These are phyloP conservation scores for Rhingia campestris DNA, from an alignment of 2,888 invertebrate genomes.

Conservation along the genomic window DNA sequence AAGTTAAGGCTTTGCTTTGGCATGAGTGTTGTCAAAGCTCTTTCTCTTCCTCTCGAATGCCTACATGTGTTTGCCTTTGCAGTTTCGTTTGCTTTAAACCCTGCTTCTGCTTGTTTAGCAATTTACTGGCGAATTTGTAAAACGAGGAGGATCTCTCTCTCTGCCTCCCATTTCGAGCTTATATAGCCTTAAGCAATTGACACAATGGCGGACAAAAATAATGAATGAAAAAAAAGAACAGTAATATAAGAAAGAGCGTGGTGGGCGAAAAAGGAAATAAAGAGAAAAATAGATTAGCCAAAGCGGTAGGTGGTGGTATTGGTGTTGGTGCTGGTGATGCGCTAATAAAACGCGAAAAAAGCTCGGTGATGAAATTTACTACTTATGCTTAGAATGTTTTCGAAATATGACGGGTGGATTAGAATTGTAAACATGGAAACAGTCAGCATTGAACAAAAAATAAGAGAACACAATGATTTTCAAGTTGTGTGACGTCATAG, in stretches of 20 bases:
- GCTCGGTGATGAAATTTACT: slow-evolving; percentile 21
- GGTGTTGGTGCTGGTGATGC: neutral
- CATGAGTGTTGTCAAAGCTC: slow-evolving; percentile 37
- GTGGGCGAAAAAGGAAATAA: slow-evolving; percentile 15
- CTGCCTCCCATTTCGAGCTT: slow-evolving; percentile 6
- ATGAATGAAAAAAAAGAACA: slow-evolving; percentile 60
- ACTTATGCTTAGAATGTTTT: neutral
- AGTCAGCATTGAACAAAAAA: neutral
- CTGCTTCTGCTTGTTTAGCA: neutral
- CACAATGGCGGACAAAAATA: slow-evolving; percentile 34
- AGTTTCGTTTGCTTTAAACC: neutral
- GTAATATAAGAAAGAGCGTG: slow-evolving; percentile 35
- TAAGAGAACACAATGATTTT: slow-evolving; percentile 4
- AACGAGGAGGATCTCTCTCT: slow-evolving; percentile 11
- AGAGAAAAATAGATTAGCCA: neutral
- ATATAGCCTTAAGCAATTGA: slow-evolving; percentile 28
- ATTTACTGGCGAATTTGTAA: neutral
- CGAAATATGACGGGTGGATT: slow-evolving; percentile 1
- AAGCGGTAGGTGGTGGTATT: neutral
- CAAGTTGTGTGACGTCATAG: slow-evolving; percentile 42
- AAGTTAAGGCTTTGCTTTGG: slow-evolving; percentile 22
- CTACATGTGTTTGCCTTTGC: slow-evolving; percentile 17
- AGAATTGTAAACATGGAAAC: neutral
- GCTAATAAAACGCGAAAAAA: neutral
- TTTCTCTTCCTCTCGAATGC: neutral